Percentiles rank a stretch among this genome's conserved stretches.
These are phyloP conservation scores for Brachionus rotundiformis DNA, from an alignment of 1,140 invertebrate genomes.

Conservation along the genomic window DNA sequence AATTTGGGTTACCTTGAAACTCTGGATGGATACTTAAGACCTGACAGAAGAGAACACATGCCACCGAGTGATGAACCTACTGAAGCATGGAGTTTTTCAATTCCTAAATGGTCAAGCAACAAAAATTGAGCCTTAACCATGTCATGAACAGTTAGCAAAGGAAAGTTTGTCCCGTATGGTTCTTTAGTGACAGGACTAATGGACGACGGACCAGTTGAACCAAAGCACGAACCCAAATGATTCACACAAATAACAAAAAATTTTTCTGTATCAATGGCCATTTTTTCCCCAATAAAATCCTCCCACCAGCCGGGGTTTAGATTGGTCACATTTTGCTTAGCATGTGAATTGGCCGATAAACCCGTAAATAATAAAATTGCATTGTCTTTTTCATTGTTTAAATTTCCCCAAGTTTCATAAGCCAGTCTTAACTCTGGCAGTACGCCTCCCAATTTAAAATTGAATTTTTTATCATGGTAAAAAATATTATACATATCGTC, in stretches of 20 bases:
- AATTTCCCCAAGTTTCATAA: conserved; percentile 64
- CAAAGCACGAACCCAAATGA: conserved; percentile 64
- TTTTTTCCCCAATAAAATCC: conserved; percentile 63
- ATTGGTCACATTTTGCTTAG: conserved; percentile 61
- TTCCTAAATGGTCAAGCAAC: conserved; percentile 61
- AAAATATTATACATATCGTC: conserved; percentile 33
- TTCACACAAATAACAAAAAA: conserved; percentile 65
- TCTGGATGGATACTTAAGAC: conserved; percentile 59
- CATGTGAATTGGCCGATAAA: conserved; percentile 63
- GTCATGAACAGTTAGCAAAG: conserved; percentile 60
- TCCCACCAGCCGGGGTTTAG: conserved; percentile 64
- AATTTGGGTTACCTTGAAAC: conserved; percentile 57
- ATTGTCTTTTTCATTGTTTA: conserved; percentile 61
- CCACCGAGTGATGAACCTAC: conserved; percentile 62
- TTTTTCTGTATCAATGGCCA: conserved; percentile 63
- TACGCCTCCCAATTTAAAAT: conserved; percentile 54
- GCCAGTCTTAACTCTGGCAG: conserved; percentile 61
- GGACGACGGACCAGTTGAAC: conserved; percentile 61
- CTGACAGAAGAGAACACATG: conserved; percentile 60
- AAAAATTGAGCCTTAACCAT: conserved; percentile 61
- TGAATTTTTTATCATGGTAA: conserved; percentile 6
- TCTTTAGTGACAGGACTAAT: conserved; percentile 60
- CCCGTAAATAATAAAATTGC: conserved; percentile 63
- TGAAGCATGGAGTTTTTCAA: conserved; percentile 59
- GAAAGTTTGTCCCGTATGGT: conserved; percentile 62